These are phyloP conservation scores for Desmodus rotundus DNA, from an alignment of 2,113 vertebrate species.

Conservation along the genomic window DNA sequence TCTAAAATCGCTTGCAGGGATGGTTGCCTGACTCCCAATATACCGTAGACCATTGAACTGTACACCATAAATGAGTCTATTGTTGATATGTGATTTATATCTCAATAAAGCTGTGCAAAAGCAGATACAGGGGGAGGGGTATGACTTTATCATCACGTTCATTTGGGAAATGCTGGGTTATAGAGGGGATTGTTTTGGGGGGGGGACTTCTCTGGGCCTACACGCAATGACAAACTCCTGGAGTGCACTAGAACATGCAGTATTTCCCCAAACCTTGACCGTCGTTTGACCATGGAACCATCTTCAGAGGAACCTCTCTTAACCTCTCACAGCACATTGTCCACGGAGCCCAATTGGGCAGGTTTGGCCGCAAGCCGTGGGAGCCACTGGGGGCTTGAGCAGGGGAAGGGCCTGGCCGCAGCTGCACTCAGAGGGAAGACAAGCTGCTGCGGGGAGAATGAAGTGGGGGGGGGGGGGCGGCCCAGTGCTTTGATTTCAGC, in stretches of 20 bases:
- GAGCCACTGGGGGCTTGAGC: background rate
- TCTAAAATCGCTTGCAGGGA: background rate
- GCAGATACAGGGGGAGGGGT: background rate
- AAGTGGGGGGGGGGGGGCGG: fast-evolving
- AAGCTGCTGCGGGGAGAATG: background rate
- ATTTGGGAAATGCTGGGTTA: background rate
- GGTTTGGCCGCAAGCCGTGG: background rate
- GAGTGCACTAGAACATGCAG: too few species aligned
- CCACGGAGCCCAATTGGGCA: background rate
- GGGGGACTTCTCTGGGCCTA: background rate
- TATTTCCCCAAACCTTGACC: background rate
- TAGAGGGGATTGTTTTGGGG: background rate
- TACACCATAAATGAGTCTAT: background rate
- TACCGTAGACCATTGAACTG: background rate
- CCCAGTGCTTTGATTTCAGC: background rate
- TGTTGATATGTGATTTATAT: background rate
- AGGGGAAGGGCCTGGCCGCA: background rate
- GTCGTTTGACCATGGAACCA: background rate
- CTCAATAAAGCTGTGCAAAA: background rate
- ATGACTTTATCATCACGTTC: background rate
- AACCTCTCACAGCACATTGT: background rate
- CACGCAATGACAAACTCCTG: background rate
- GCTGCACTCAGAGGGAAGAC: background rate
- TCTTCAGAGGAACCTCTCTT: background rate
- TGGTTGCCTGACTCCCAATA: background rate